phyloP scores from a whole-genome alignment of 1,140 invertebrate species.

The Saxidomus purpurata region DNA sequence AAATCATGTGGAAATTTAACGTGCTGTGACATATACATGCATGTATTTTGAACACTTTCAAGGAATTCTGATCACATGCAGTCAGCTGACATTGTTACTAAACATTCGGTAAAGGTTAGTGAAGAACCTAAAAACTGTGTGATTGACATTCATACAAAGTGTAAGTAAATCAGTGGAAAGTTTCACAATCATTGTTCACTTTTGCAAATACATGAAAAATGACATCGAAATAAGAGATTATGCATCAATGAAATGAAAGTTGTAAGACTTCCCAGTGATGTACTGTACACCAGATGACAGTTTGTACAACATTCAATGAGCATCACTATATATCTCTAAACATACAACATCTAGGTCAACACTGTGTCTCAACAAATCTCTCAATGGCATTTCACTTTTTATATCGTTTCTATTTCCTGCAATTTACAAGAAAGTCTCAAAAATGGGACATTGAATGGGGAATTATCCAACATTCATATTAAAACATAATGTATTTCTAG shows the following conservation, averaged over 20 bases:
- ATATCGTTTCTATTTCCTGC: too few species aligned
- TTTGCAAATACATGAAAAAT: background rate
- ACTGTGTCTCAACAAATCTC: background rate
- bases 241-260: too few species aligned
- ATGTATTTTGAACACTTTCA: too few species aligned
- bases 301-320: background rate
- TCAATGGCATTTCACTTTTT: background rate
- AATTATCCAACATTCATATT: too few species aligned
- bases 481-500: too few species aligned
- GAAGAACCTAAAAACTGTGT: background rate
- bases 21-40: too few species aligned
- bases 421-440: too few species aligned
- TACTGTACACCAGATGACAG: background rate
- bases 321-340: background rate
- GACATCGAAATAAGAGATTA: too few species aligned
- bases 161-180: background rate
- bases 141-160: background rate
- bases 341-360: constrained; percentile 29
- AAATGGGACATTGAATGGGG: too few species aligned
- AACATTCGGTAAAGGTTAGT: background rate
- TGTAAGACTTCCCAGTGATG: background rate
- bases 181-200: background rate
- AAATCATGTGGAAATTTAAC: too few species aligned
- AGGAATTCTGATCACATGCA: too few species aligned
- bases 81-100: background rate